phyloP scores from a whole-genome alignment of 1,140 invertebrate species.

The Formica exsecta region DNA sequence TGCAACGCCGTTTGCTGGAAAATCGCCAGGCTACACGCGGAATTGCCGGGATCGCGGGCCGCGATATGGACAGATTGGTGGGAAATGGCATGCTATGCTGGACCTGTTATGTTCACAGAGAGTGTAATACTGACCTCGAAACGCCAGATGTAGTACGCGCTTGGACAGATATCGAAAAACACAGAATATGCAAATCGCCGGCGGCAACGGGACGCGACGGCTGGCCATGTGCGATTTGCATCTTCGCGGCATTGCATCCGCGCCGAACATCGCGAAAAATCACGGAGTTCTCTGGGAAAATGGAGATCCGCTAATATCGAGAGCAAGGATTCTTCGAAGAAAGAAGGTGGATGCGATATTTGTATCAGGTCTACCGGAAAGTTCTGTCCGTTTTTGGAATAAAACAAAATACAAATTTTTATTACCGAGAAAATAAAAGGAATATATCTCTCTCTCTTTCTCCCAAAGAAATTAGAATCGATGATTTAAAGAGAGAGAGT shows the following conservation, averaged over 20 bases:
- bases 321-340: neutral
- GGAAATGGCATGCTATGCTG: conserved; percentile 47
- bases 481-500: neutral
- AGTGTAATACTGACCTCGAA: conserved; percentile 70
- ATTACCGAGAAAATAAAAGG: neutral
- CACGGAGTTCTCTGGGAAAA: conserved; percentile 11
- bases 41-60: neutral
- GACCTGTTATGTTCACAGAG: conserved; percentile 36
- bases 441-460: neutral
- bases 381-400: no score
- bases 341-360: neutral
- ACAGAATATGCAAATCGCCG: conserved; percentile 70
- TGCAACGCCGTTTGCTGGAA: neutral
- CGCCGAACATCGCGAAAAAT: conserved; percentile 34
- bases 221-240: conserved; percentile 34
- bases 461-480: neutral
- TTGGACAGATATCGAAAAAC: conserved; percentile 71
- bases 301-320: neutral
- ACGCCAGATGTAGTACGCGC: conserved; percentile 68
- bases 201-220: conserved; percentile 46
- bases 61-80: conserved; percentile 35
- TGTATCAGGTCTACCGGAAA: no score
- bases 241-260: conserved; percentile 23
- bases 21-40: neutral
- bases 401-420: no score